These are phyloP conservation scores for Leptoclinus maculatus DNA, from an alignment of 2,797 vertebrate species.

Conservation along the genomic window DNA sequence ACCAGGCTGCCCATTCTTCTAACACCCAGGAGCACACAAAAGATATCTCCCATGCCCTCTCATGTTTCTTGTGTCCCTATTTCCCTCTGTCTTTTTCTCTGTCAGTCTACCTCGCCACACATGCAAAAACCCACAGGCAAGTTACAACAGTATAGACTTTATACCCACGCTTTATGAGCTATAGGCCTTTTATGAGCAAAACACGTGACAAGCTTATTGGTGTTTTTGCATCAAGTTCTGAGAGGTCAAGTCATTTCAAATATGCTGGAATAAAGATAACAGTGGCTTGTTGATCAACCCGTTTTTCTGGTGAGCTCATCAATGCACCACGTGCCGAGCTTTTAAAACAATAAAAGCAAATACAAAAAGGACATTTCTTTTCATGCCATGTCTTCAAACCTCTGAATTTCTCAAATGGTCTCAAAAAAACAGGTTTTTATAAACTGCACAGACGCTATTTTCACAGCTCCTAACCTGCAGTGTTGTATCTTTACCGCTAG, in stretches of 20 bases:
- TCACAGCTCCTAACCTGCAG: slow-evolving; percentile 13
- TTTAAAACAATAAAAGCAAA: not conserved
- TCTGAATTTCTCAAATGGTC: not conserved
- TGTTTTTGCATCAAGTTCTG: not conserved
- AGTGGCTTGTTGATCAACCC: slow-evolving; percentile 10
- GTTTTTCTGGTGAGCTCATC: slow-evolving; percentile 10
- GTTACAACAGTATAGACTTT: slow-evolving; percentile 45
- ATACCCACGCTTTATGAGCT: slow-evolving; percentile 36
- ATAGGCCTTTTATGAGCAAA: slow-evolving; percentile 16
- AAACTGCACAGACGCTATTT: not conserved
- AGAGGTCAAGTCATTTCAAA: slow-evolving; percentile 6
- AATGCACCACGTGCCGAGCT: not conserved
- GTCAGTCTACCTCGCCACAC: not conserved
- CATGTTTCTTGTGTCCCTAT: slow-evolving; percentile 33
- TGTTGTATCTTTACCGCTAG: slow-evolving; percentile 46
- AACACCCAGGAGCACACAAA: slow-evolving; percentile 34
- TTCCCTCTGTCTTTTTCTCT: slow-evolving; percentile 9
- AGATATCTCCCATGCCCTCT: slow-evolving; percentile 23
- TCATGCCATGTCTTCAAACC: not conserved
- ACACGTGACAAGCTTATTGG: slow-evolving; percentile 16
- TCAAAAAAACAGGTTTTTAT: not conserved
- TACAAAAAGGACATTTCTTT: not conserved
- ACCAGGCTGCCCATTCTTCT: slow-evolving; percentile 44
- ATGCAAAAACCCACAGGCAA: slow-evolving; percentile 13
- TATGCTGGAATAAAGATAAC: not conserved